These are phyloP conservation scores for Malthinus seriepunctatus DNA, from an alignment of 2,888 invertebrate species.

Conservation along the genomic window DNA sequence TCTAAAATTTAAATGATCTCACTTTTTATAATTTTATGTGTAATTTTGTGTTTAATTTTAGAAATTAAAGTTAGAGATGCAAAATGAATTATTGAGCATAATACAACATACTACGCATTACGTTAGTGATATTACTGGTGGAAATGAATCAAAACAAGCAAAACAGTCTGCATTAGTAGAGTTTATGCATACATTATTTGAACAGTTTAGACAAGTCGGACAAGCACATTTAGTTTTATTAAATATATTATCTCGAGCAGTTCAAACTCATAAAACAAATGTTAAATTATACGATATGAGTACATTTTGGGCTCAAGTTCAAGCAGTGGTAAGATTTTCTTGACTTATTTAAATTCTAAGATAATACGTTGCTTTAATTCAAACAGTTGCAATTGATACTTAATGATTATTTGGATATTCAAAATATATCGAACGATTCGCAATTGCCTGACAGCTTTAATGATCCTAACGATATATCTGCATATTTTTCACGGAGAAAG, in stretches of 20 bases:
- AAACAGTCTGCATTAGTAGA: conserved; percentile 59
- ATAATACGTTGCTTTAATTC: conserved; percentile 21
- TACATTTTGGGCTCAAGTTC: conserved; percentile 89
- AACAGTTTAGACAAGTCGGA: conserved; percentile 81
- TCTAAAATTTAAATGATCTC: not conserved
- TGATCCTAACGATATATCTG: conserved; percentile 59
- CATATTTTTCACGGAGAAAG: conserved; percentile 59
- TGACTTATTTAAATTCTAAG: conserved; percentile 12
- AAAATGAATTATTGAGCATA: conserved; percentile 78
- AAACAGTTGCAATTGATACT: conserved; percentile 79
- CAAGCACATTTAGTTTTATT: conserved; percentile 74
- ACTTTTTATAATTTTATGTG: conserved; percentile 1
- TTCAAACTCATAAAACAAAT: conserved; percentile 61
- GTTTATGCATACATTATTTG: conserved; percentile 74
- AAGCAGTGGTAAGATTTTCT: conserved; percentile 73
- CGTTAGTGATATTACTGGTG: conserved; percentile 63
- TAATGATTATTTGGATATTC: conserved; percentile 86
- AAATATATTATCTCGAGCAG: conserved; percentile 64
- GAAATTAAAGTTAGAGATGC: conserved; percentile 82
- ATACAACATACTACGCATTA: conserved; percentile 80
- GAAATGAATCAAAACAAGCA: conserved; percentile 41
- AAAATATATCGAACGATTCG: conserved; percentile 71
- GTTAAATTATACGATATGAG: conserved; percentile 68
- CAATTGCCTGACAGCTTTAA: conserved; percentile 51
- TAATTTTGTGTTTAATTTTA: conserved; percentile 46